Percentiles rank a stretch among this genome's conserved stretches.
Evolutionary conservation across 2,113 vertebrate species (phyloP).

Genomic region (Tauraco erythrolophus): DNA sequence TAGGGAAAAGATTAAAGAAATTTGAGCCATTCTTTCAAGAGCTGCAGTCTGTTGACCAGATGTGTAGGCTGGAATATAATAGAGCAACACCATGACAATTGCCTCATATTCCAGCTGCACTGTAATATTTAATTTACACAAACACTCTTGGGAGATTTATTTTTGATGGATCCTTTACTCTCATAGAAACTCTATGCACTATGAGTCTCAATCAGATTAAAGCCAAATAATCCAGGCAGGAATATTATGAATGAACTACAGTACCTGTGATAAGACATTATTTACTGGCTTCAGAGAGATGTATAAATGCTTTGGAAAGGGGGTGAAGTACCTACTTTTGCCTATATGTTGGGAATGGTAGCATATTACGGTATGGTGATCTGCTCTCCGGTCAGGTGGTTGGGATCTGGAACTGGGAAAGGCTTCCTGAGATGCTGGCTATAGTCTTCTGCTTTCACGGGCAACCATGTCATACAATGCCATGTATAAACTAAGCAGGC

Average conservation of each 20-base stretch:
- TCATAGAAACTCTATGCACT: background rate
- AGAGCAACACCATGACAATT: background rate
- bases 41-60: background rate
- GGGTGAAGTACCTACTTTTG: background rate
- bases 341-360: accelerated
- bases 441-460: background rate
- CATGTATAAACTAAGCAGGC: background rate
- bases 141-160: background rate
- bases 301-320: background rate
- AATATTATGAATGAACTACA: background rate
- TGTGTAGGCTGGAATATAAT: background rate
- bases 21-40: background rate
- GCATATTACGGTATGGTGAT: accelerated
- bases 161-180: background rate
- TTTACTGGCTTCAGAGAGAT: background rate
- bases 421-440: background rate
- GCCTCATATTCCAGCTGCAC: background rate
- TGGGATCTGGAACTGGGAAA: background rate
- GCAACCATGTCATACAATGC: background rate
- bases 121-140: background rate
- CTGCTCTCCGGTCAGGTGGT: background rate
- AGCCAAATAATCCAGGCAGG: background rate
- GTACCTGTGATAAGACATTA: background rate
- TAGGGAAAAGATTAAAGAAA: background rate
- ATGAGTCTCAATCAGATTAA: background rate